phyloP scores from a whole-genome alignment of 2,113 vertebrate genomes.

The Amazona guildingii region DNA sequence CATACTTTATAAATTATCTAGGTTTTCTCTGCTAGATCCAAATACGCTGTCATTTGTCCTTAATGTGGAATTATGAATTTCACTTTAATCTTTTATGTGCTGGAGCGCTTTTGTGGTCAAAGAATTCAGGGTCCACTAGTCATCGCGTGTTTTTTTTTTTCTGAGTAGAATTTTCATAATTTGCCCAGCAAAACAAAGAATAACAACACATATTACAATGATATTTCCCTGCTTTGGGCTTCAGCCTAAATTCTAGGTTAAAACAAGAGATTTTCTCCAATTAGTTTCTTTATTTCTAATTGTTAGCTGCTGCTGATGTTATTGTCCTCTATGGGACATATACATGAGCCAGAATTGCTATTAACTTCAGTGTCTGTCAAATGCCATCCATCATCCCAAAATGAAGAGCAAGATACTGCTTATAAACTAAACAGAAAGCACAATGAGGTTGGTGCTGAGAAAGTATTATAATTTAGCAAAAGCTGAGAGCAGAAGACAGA shows the following conservation, averaged over 20 bases:
- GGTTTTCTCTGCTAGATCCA: background rate
- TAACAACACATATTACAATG: background rate
- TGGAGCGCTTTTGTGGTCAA: background rate
- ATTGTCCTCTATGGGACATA: background rate
- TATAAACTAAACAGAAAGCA: background rate
- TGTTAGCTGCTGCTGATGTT: background rate
- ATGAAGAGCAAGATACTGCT: background rate
- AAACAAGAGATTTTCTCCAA: background rate
- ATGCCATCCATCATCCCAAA: background rate
- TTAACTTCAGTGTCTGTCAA: background rate
- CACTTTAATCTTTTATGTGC: background rate
- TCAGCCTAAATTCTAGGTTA: background rate
- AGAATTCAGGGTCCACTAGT: background rate
- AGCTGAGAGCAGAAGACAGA: background rate
- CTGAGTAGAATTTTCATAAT: background rate
- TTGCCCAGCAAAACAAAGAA: background rate
- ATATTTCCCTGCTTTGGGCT: background rate
- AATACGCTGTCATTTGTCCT: background rate
- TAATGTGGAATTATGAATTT: background rate
- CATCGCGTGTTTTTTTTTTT: background rate
- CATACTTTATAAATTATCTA: background rate
- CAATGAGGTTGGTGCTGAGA: background rate
- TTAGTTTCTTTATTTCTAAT: background rate
- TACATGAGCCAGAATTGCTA: background rate
- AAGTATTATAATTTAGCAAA: background rate